A percentile compares a stretch with the other conserved stretches of the same genome.
Conservation (phyloP, 2,888 invertebrate species). For the Eupithecia vulgata region DNA sequence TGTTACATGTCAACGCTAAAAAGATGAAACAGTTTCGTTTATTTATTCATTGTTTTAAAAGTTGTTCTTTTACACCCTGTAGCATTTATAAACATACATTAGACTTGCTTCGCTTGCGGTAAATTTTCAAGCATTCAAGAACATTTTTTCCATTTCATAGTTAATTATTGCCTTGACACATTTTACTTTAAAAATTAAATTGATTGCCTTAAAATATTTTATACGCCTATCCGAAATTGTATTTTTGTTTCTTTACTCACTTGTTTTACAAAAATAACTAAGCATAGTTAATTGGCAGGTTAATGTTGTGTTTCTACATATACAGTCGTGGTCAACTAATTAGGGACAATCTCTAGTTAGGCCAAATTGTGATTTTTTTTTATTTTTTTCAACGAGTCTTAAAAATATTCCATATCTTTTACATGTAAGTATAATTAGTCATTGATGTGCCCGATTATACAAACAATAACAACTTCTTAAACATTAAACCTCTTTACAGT, state of each 20-base stretch:
- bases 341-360: no score
- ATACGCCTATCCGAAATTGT: background rate
- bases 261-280: background rate
- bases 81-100: constrained; percentile 4
- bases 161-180: background rate
- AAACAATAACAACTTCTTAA: no score
- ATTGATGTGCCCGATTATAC: no score
- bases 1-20: background rate
- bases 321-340: no score
- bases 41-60: background rate
- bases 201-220: background rate
- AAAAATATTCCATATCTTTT: no score
- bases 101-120: background rate
- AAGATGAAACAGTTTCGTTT: background rate
- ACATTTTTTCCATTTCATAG: background rate
- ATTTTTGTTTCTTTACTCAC: background rate
- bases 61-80: background rate
- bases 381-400: no score
- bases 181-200: background rate
- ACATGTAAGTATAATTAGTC: no score
- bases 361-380: no score
- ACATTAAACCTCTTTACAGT: no score
- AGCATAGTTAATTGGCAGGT: background rate
- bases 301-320: no score
- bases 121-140: background rate